Base-by-base conservation (phyloP, 2,113 vertebrate genomes). In the Azemiops feae region DNA sequence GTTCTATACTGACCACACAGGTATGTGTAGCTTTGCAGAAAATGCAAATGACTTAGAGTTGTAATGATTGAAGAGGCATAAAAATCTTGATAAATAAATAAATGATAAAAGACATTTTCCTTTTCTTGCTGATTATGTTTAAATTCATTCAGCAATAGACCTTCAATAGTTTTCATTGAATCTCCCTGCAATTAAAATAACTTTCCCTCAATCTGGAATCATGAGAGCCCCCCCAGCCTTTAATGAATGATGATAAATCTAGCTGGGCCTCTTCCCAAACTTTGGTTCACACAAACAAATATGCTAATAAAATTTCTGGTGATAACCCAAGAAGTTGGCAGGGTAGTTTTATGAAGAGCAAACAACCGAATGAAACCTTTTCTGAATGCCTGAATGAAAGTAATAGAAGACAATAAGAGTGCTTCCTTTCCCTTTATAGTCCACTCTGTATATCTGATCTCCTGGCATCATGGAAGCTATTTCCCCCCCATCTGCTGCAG, bases 381-480 rank as follows among this genome's bases (percentile, higher is more conserved):
- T 53, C 39, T 47, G 25, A 16, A 91, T 55, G n/a, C 22, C 50
- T 54, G 47, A 54, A 14, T 43, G n/a, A 69, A 74, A 74, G n/a
- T 34, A 81, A 53, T 6, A 53, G 20, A 7, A 81, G 30, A 54
- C 5, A 54, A 91, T 4, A 39, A 81, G n/a, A 58, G 23, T 1
- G 43, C 85, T 60, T 60, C 20, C 20, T 12, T 64, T 27, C 45
- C 30, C 12, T 87, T 23, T 64, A n/a, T 30, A 50, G 43, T 6
- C 92, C 16, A 8, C 39, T 86, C 91, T 88, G 8, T 0, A 0
- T 2, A 2, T 55, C 47, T 93, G 74, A 57, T 45, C 23, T 18
- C 11, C 0, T 25, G 27, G 12, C 34, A 60, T 16, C 2, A 9
- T 81, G 60, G 52, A 16, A 50, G 4, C 14, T 8, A 2, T 2